phyloP scores from a whole-genome alignment of 2,113 vertebrate genomes.

The Muntiacus muntjak region DNA sequence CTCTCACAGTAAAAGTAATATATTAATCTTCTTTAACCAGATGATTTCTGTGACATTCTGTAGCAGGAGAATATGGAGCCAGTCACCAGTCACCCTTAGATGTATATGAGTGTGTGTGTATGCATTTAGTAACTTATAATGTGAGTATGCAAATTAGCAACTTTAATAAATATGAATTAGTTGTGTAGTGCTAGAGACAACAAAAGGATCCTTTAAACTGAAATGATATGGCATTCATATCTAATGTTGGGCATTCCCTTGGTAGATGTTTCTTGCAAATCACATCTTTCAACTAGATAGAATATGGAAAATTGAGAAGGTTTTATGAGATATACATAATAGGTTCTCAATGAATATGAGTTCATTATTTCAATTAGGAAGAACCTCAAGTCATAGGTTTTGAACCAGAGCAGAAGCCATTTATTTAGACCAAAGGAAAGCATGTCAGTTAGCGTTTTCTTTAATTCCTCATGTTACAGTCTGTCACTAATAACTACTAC shows the following conservation, averaged over 20 bases:
- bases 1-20: not conserved
- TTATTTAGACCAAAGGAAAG: not conserved
- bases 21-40: not conserved
- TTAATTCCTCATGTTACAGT: not conserved
- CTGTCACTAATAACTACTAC: not conserved
- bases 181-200: not conserved
- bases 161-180: not conserved
- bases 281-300: not conserved
- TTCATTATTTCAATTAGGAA: not conserved
- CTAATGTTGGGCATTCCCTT: not conserved
- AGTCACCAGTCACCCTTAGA: not conserved
- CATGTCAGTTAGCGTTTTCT: not conserved
- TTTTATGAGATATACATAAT: not conserved
- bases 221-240: not conserved
- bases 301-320: not conserved
- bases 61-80: not conserved
- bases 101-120: not conserved
- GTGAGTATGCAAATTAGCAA: not conserved
- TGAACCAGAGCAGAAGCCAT: not conserved
- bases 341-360: not conserved
- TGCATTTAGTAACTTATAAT: not conserved
- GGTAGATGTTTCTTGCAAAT: not conserved
- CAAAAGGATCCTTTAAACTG: not conserved
- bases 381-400: not conserved
- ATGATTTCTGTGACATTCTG: not conserved